These are phyloP conservation scores for Phaethornis superciliosus DNA, from an alignment of 2,113 vertebrate species.

Conservation along the genomic window DNA sequence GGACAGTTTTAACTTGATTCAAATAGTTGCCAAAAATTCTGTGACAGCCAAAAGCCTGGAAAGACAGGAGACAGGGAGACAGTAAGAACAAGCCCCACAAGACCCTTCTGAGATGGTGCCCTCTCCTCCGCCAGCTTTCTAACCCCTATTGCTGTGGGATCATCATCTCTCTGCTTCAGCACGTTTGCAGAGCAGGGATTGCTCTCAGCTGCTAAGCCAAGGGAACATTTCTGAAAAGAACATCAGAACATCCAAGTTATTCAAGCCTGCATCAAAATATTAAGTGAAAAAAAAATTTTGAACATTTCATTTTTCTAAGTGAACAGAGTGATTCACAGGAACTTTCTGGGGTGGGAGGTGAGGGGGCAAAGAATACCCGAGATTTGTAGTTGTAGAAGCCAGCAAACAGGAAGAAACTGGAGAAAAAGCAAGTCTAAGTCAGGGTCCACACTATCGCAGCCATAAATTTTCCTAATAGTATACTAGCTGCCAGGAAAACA, in stretches of 20 bases:
- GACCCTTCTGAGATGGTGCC: neutral
- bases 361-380: neutral
- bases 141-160: neutral
- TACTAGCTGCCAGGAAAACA: neutral
- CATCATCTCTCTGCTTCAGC: neutral
- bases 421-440: neutral
- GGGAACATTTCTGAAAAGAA: neutral
- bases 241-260: neutral
- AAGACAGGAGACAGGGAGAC: neutral
- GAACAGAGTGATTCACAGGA: neutral
- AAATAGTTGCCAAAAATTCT: neutral
- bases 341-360: neutral
- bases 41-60: neutral
- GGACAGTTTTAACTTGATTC: neutral
- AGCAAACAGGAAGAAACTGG: neutral
- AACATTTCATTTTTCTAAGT: neutral
- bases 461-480: neutral
- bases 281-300: neutral
- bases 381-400: neutral
- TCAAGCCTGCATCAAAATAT: neutral
- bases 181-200: neutral
- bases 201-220: neutral
- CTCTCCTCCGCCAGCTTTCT: neutral
- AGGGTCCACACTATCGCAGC: neutral
- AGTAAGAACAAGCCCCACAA: neutral